These are phyloP conservation scores for Stichopus horrens DNA, from an alignment of 53 echinoderm and acorn worm species.

Conservation along the genomic window DNA sequence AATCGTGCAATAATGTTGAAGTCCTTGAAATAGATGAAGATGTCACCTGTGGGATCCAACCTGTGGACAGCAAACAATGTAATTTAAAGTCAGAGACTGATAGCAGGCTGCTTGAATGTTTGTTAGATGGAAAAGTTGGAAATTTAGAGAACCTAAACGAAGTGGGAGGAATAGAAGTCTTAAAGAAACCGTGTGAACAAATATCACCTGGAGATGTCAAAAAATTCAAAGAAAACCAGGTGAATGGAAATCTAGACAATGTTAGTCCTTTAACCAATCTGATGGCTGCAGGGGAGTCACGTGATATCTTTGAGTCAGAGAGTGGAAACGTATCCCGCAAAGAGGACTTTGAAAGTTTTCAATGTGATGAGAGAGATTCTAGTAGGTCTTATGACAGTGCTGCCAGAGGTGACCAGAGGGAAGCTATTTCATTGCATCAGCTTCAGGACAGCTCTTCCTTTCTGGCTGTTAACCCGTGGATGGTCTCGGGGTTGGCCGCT, in stretches of 20 bases:
- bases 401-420: neutral
- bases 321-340: neutral
- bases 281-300: too few relatives aligned
- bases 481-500: constrained; percentile 39
- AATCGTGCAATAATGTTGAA: too few relatives aligned
- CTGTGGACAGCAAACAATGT: too few relatives aligned
- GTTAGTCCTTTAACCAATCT: neutral
- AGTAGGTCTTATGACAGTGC: neutral
- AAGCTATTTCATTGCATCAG: neutral
- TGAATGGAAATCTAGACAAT: neutral
- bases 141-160: neutral
- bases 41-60: too few relatives aligned
- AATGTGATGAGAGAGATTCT: neutral
- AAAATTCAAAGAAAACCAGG: neutral
- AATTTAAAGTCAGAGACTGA: neutral
- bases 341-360: neutral
- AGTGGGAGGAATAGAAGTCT: neutral
- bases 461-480: constrained; percentile 30
- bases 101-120: neutral
- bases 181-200: neutral
- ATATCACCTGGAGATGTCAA: neutral
- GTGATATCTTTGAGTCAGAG: neutral
- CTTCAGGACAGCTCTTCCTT: neutral
- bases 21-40: too few relatives aligned
- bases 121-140: neutral